Evolutionary conservation across 2,113 vertebrate genomes (phyloP).

Genomic region (Epinephelus fuscoguttatus): DNA sequence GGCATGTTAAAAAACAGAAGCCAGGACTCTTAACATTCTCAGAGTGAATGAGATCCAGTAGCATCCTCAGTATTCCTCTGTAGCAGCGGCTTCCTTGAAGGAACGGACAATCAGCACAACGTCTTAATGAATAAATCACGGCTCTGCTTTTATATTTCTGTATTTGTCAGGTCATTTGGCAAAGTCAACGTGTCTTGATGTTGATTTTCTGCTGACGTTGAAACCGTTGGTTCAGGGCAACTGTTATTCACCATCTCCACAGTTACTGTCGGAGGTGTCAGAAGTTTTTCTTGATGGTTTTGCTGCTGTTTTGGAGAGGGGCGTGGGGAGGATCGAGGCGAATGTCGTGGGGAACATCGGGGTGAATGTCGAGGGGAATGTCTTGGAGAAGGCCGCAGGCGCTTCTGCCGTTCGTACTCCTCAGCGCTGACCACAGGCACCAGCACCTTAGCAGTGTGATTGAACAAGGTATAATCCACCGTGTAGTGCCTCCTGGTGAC

Average conservation of each 20-base stretch:
- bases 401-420: constrained; percentile 87
- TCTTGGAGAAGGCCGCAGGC: constrained; percentile 23
- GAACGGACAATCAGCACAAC: neutral
- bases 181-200: constrained; percentile 31
- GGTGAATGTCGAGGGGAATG: constrained; percentile 35
- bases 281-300: neutral
- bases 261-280: constrained; percentile 52
- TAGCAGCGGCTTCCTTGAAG: neutral
- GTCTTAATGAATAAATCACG: neutral
- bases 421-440: constrained; percentile 90
- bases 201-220: neutral
- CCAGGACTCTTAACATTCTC: neutral
- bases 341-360: neutral
- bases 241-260: constrained; percentile 63
- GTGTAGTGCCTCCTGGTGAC: constrained; percentile 89
- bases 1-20: neutral
- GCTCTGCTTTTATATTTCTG: constrained; percentile 14
- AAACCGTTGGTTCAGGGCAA: neutral
- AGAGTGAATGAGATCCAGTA: neutral
- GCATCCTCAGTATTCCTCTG: neutral
- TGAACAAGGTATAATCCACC: constrained; percentile 93
- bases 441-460: constrained; percentile 91
- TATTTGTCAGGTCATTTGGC: neutral
- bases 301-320: neutral
- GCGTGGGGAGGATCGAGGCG: constrained; percentile 34